Conservation (phyloP, 2,888 invertebrate species). For the Agonopterix heracliana region DNA sequence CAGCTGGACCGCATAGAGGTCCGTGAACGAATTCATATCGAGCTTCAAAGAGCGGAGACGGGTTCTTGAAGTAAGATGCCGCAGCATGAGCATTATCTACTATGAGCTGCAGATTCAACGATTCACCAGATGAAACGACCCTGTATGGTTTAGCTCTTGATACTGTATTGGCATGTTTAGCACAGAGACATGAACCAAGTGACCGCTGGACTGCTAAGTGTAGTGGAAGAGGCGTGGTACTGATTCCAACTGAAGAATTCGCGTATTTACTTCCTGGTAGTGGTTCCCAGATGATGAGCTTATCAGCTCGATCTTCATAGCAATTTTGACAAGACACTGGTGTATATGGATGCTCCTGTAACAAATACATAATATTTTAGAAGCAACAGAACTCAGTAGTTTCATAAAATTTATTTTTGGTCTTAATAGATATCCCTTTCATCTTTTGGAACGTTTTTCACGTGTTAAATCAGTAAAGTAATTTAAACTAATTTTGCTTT, state of each 20-base stretch:
- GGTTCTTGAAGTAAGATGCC: slow-evolving; percentile 91
- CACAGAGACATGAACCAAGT: slow-evolving; percentile 85
- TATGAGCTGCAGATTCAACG: slow-evolving; percentile 86
- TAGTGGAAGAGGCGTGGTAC: slow-evolving; percentile 71
- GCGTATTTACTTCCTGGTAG: slow-evolving; percentile 47
- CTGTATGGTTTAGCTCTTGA: slow-evolving; percentile 78
- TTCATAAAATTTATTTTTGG: too few relatives aligned
- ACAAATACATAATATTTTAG: slow-evolving; percentile 16
- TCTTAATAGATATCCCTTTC: too few relatives aligned
- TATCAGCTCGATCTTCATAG: slow-evolving; percentile 90
- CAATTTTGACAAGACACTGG: slow-evolving; percentile 89
- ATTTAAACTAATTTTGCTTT: too few relatives aligned
- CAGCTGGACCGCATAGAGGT: slow-evolving; percentile 89
- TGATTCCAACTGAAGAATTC: slow-evolving; percentile 46
- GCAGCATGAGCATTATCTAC: slow-evolving; percentile 91
- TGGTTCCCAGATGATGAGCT: slow-evolving; percentile 87
- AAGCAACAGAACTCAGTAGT: neutral
- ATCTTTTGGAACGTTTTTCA: too few relatives aligned
- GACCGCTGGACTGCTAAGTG: slow-evolving; percentile 80
- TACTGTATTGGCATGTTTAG: slow-evolving; percentile 75
- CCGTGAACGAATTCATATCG: slow-evolving; percentile 93
- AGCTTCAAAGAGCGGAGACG: slow-evolving; percentile 89
- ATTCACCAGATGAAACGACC: slow-evolving; percentile 87
- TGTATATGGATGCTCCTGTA: slow-evolving; percentile 84
- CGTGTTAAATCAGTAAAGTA: too few relatives aligned